A percentile compares a stretch with the other conserved stretches of the same genome.
Evolutionary conservation across 2,888 invertebrate species (phyloP).

Genomic region (Eupithecia pulchellata): DNA sequence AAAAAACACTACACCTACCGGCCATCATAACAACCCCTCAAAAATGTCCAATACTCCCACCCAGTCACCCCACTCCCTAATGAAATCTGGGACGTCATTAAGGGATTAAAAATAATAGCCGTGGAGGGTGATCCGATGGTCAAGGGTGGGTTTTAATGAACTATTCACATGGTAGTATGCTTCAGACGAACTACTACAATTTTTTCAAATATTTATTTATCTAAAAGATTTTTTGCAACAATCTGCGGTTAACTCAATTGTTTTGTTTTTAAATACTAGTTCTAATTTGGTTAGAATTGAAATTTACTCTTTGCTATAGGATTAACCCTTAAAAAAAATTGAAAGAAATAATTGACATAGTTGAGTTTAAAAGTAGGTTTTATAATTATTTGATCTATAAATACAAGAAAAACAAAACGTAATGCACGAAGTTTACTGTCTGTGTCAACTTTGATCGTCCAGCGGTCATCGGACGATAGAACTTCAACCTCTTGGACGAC

Average conservation of each 20-base stretch:
- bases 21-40: slow-evolving; percentile 39
- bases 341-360: no score
- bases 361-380: no score
- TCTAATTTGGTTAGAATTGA: no score
- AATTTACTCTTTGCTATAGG: no score
- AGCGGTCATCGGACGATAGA: neutral
- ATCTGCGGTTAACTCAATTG: no score
- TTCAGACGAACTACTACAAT: neutral
- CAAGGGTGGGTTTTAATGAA: slow-evolving; percentile 65
- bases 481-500: neutral
- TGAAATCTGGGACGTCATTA: slow-evolving; percentile 84
- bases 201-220: no score
- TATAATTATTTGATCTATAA: no score
- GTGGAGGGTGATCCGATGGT: slow-evolving; percentile 60
- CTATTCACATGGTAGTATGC: slow-evolving; percentile 60
- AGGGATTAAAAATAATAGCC: slow-evolving; percentile 85
- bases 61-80: slow-evolving; percentile 80
- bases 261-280: no score
- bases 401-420: no score
- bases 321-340: no score
- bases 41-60: slow-evolving; percentile 61
- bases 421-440: neutral
- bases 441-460: neutral
- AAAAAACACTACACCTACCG: slow-evolving; percentile 11
- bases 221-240: no score